Evolutionary conservation across 2,113 vertebrate genomes (phyloP), one percentile per base, ranked within the genome.

Genomic region (Edolisoma coerulescens): DNA sequence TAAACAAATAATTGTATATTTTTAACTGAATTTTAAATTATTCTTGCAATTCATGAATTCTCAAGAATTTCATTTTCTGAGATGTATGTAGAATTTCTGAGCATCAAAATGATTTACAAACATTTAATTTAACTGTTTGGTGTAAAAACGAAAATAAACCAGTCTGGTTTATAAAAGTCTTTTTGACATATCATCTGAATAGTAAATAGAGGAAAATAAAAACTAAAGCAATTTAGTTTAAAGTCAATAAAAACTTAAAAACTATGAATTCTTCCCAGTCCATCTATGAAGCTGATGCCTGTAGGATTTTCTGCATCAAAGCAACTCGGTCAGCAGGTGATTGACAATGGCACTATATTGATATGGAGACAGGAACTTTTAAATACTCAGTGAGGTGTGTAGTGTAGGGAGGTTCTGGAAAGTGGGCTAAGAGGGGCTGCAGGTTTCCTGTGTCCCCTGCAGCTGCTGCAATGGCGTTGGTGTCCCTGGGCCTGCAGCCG

Each of bases 371-470:
- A n/a, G 33, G 17, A 56, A 33, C 16, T 44, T 82, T 35, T 54
- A 39, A 42, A 30, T 26, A 24, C 19, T 27, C 15, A 2, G 0
- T 24, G 61, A 44, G 10, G 10, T 50, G 4, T 77, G 26, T 9
- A 7, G 37, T 10, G 11, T n/a, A 30, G 28, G 52, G 68, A 75
- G 42, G 42, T 20, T 67, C 39, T 45, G 16, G 44, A 52, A 50
- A 35, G 49, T 53, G 30, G 27, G 4, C 16, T 60, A 2, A 24
- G 73, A 41, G 70, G 70, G 17, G 11, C 61, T 67, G 45, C 1
- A 11, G 22, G 23, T 67, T 54, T 75, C 20, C 37, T 16, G 32
- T 69, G 59, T 44, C n/a, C 37, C 1, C 0, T 28, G 27, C 23
- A 37, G 49, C 33, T 73, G 83, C 83, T 49, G 20, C 13, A 13